Evolutionary conservation across 2,797 vertebrate species (phyloP).

Genomic region (Aplochiton taeniatus): DNA sequence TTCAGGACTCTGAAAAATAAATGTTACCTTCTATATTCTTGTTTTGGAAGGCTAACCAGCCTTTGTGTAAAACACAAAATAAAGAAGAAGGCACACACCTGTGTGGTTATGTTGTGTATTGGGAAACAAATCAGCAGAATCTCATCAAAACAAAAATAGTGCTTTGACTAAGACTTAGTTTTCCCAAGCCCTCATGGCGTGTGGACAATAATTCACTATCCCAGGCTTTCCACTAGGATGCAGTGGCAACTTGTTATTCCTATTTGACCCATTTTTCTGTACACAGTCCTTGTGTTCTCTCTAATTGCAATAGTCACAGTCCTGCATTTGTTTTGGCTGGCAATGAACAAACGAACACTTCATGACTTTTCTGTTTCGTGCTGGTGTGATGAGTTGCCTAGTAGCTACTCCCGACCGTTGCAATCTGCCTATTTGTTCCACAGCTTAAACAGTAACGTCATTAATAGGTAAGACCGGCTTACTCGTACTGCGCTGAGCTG

Average conservation of each 20-base stretch:
- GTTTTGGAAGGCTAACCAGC: slow-evolving; percentile 38
- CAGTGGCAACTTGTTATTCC: no score
- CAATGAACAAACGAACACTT: no score
- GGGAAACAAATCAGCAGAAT: background rate
- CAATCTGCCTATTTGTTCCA: slow-evolving; percentile 19
- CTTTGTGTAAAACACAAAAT: slow-evolving; percentile 46
- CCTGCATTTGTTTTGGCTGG: no score
- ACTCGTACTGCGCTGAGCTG: slow-evolving; percentile 22
- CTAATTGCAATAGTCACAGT: no score
- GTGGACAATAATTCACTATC: background rate
- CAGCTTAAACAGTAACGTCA: slow-evolving; percentile 25
- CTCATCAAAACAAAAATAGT: no score
- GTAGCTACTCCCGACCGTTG: slow-evolving; percentile 5
- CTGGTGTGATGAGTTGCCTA: no score
- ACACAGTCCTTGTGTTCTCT: no score
- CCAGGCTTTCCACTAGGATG: no score
- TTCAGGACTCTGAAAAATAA: slow-evolving; percentile 36
- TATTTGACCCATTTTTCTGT: no score
- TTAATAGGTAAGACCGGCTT: slow-evolving; percentile 59
- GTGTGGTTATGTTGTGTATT: slow-evolving; percentile 27
- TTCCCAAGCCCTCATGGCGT: background rate
- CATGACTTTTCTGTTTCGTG: no score
- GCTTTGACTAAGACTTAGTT: no score
- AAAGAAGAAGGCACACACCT: slow-evolving; percentile 36
- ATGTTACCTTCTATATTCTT: slow-evolving; percentile 50